Percentiles rank a stretch among this genome's conserved stretches.
phyloP scores from a whole-genome alignment of 2,797 vertebrate genomes.

The Amphiprion clarkii region DNA sequence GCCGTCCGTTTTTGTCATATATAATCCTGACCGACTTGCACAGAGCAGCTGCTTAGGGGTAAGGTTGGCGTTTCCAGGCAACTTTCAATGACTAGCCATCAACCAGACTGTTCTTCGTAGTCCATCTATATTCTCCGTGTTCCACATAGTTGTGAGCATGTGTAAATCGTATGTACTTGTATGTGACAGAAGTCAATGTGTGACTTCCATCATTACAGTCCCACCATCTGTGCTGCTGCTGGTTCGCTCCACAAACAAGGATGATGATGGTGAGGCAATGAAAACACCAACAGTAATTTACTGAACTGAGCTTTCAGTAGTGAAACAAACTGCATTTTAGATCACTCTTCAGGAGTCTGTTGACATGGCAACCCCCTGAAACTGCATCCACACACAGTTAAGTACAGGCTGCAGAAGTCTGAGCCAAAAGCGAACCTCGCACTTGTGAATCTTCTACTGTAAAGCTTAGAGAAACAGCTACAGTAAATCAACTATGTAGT shows the following conservation, averaged over 20 bases:
- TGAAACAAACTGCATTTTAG: constrained; percentile 15
- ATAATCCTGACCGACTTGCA: neutral
- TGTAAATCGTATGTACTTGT: neutral
- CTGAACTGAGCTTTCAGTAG: neutral
- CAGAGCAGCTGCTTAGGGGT: constrained; percentile 9
- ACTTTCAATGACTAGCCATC: constrained; percentile 27
- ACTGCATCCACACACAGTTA: neutral
- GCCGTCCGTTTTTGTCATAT: neutral
- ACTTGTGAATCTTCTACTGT: neutral
- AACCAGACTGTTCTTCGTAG: constrained; percentile 2
- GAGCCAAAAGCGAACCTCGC: neutral
- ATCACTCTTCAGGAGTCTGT: constrained; percentile 31
- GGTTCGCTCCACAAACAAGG: constrained; percentile 10
- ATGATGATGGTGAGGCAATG: neutral
- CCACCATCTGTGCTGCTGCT: constrained; percentile 10
- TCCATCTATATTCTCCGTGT: constrained; percentile 20
- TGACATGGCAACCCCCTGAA: constrained; percentile 59
- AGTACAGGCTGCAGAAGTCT: neutral
- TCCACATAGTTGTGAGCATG: neutral
- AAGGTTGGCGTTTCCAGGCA: constrained; percentile 1
- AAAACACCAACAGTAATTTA: neutral
- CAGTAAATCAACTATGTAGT: neutral
- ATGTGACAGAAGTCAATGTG: neutral
- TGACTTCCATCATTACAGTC: constrained; percentile 1
- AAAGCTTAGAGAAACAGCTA: neutral